Evolutionary conservation across 2,888 invertebrate species (phyloP), one percentile per base, ranked within the genome.

Genomic region (Argyresthia albistria): DNA sequence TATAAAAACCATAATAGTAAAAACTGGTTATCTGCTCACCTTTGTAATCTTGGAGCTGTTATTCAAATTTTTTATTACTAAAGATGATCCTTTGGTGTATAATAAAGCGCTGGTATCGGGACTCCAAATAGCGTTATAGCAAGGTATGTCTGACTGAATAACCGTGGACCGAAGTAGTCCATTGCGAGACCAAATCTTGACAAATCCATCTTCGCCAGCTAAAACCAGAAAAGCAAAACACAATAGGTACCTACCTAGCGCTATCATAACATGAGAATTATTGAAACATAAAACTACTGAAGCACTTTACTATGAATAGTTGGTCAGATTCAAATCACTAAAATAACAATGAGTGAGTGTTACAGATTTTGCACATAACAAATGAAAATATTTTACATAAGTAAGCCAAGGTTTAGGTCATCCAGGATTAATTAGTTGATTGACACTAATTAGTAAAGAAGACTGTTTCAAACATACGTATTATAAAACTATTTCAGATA

Each of bases 141-240:
- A 93, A 0, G 97, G 93, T 52, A 90, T 88, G 65, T 93, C 93
- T 53, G 94, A 94, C 58, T 91, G 91, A 60, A 95, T 93, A 46
- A 96, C 92, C 1, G 98, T 91, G 0, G 98, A 97, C 1, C 99
- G 90, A 11, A 99, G 88, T 90, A 97, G 93, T 11, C 98, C 99
- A 66, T 95, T 96, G 47, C 97, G 89, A 0, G 99, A 99, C 99
- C 99, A 99, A 55, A 99, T 93, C 84, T 98, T 98, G 1, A 99
- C 92, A 54, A 92, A 91, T 1, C 99, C 99, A 83, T 99, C 99
- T 88, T 99, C 99, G 0, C 98, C 98, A 57, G 95, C 98, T 94
- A 76, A 25, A 4, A 25, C 2, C 25, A 25, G 6, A n/a, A n/a
- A n/a, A n/a, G 12, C 9, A 35, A 35, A 35, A 46, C 16, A 6